phyloP scores from a whole-genome alignment of 2,888 invertebrate genomes.

The Conchocele bisecta region DNA sequence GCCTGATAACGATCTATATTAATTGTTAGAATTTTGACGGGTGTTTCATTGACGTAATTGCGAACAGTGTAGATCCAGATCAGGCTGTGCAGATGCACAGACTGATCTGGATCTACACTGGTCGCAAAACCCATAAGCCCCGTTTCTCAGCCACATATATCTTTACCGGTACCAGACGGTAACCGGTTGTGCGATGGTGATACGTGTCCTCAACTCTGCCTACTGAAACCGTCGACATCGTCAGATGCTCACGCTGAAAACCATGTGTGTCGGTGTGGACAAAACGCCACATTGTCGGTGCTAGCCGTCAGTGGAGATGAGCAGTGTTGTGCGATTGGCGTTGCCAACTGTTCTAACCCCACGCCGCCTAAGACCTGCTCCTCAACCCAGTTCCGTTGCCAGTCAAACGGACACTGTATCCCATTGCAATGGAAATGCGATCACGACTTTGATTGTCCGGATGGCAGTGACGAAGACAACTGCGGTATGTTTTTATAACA shows the following conservation, averaged over 20 bases:
- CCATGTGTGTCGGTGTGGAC: conserved; percentile 91
- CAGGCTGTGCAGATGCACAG: too few relatives aligned
- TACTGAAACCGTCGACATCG: conserved; percentile 86
- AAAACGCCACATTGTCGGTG: conserved; percentile 84
- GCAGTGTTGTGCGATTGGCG: conserved; percentile 51
- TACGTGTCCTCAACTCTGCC: conserved; percentile 89
- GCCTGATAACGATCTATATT: too few relatives aligned
- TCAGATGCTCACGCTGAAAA: conserved; percentile 76
- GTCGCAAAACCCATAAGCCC: too few relatives aligned
- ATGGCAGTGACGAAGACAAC: conserved; percentile 86
- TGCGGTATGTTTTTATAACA: conserved; percentile 52
- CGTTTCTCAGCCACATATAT: too few relatives aligned
- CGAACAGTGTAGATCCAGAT: too few relatives aligned
- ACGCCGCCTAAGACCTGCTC: conserved; percentile 2
- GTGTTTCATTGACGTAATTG: too few relatives aligned
- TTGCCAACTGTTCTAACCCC: conserved; percentile 64
- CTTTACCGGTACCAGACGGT: conserved; percentile 2
- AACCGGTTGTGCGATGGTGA: conserved; percentile 85
- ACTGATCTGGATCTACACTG: too few relatives aligned
- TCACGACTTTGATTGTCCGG: conserved; percentile 81
- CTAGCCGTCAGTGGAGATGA: conserved; percentile 63
- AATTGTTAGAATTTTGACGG: too few relatives aligned
- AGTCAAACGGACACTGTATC: conserved; percentile 67
- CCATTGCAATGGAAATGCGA: conserved; percentile 62
- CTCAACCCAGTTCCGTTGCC: not conserved